Evolutionary conservation across 2,113 vertebrate species (phyloP), one percentile per base, ranked within the genome.

Genomic region (Cyprinodon tularosa): DNA sequence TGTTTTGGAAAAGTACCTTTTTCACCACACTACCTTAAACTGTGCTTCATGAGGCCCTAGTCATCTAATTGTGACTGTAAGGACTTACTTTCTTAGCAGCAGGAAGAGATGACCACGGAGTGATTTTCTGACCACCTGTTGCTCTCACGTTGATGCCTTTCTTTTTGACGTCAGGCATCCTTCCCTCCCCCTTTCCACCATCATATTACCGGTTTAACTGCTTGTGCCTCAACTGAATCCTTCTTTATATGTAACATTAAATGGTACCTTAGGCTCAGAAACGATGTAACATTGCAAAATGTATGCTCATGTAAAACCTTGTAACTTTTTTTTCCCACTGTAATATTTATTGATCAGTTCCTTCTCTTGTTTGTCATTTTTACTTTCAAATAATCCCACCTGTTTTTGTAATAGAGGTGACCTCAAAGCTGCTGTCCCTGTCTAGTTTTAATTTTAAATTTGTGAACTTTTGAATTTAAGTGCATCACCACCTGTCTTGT

Each of bases 111-210:
- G 83, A 78, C 68, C 72, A 64, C 68, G 60, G 64, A 62, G 48
- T 74, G 85, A 82, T 82, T 82, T 65, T 71, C 72, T 84, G 78
- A 76, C 88, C 81, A 87, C 91, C 89, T 91, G 88, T 78, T 14
- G 69, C 83, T 76, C 72, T 86, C 78, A 79, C 60, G 12, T 74
- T 71, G 70, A 44, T 63, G 80, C 29, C 72, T 68, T 83, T 87
- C 70, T 20, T 44, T 80, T 77, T 90, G 85, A 88, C 83, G 66
- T 89, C 80, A 90, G 59, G 61, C 64, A 60, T 71, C 38, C 77
- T 60, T 66, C 45, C 42, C 71, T 53, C 67, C 76, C 74, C 44
- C 47, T 62, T 40, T 53, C 72, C 29, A 63, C 15, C 76, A 76
- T 84, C 14, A n/a, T 72, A 62, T 86, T 68, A 63, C 81, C 69